These are phyloP conservation scores for Drosophila ezoana DNA, from an alignment of 2,888 invertebrate species.

Conservation along the genomic window DNA sequence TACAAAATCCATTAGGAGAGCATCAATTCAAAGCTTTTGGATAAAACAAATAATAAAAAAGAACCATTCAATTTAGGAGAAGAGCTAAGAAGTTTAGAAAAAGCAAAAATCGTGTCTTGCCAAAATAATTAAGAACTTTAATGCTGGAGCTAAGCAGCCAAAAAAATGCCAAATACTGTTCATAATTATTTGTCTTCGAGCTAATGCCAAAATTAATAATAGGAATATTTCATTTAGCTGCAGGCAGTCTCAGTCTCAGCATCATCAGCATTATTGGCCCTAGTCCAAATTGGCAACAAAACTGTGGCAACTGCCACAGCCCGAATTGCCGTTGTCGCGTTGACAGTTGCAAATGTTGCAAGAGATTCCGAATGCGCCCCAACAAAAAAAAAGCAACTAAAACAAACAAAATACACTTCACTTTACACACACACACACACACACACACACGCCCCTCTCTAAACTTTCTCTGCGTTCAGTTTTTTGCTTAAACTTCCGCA, in stretches of 20 bases:
- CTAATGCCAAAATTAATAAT: constrained; percentile 46
- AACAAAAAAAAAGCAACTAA: constrained; percentile 6
- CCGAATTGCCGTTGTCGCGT: constrained; percentile 63
- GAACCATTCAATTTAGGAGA: too few relatives aligned
- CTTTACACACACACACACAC: constrained; percentile 13
- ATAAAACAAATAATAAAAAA: too few relatives aligned
- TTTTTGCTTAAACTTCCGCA: constrained; percentile 71
- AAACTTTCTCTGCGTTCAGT: constrained; percentile 35
- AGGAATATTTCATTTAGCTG: constrained; percentile 20
- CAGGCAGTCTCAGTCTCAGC: constrained; percentile 2
- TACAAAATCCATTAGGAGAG: background rate
- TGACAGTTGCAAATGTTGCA: constrained; percentile 80
- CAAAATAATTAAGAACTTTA: background rate
- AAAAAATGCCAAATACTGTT: constrained; percentile 6
- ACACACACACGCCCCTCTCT: constrained; percentile 3
- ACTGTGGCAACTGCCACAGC: constrained; percentile 35
- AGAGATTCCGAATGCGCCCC: constrained; percentile 24
- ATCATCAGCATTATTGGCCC: constrained; percentile 59
- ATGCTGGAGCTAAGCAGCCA: background rate
- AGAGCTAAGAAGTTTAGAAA: background rate
- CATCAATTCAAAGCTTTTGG: too few relatives aligned
- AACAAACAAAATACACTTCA: constrained; percentile 27
- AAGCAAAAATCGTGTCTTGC: background rate
- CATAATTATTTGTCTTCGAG: constrained; percentile 8
- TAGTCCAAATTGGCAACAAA: constrained; percentile 75